phyloP scores from a whole-genome alignment of 2,888 invertebrate genomes.

The Romanomermis culicivorax region DNA sequence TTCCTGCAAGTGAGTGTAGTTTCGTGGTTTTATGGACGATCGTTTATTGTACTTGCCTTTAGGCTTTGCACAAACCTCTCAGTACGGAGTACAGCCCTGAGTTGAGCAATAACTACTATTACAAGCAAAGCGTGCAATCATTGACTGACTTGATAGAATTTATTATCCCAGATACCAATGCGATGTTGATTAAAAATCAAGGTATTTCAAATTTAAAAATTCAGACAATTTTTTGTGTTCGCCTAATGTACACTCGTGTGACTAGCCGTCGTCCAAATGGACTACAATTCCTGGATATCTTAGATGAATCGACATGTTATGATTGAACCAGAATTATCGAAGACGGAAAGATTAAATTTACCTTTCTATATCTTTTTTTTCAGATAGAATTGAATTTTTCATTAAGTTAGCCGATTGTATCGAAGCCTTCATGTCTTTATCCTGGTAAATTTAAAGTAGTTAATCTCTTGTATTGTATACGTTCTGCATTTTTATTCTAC shows the following conservation, averaged over 20 bases:
- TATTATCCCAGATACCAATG: background rate
- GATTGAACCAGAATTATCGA: too few relatives aligned
- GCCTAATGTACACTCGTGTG: too few relatives aligned
- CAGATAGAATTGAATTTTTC: background rate
- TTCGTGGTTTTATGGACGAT: background rate
- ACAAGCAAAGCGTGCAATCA: background rate
- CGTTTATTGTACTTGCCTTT: background rate
- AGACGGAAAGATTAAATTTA: too few relatives aligned
- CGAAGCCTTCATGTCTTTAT: background rate
- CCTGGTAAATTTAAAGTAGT: background rate
- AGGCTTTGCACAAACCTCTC: background rate
- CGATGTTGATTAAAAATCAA: too few relatives aligned
- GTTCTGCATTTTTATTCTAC: background rate
- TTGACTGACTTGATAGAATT: background rate
- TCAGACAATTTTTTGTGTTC: too few relatives aligned
- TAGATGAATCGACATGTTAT: too few relatives aligned
- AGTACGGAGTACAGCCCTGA: background rate
- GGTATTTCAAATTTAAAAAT: too few relatives aligned
- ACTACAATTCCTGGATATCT: too few relatives aligned
- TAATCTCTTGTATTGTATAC: too few relatives aligned
- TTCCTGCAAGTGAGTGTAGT: background rate
- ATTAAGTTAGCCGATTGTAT: background rate
- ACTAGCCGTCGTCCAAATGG: too few relatives aligned
- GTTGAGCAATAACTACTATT: background rate
- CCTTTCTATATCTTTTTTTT: background rate